Conservation (phyloP, 64 coral and sea anemone species). For the Dendrophyllia cribrosa region DNA sequence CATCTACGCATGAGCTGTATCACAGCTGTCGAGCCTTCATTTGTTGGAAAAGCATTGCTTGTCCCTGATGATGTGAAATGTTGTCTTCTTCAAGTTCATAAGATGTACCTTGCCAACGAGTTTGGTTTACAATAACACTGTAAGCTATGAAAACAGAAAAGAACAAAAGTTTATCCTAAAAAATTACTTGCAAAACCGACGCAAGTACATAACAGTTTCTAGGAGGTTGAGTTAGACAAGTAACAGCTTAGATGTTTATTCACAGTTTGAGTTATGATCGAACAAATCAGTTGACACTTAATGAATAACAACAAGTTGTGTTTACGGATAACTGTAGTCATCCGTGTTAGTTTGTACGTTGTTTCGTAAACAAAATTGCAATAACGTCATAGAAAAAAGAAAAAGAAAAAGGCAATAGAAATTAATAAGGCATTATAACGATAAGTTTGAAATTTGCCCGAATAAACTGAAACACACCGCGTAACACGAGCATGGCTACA, state of each 20-base stretch:
- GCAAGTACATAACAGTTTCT: constrained; percentile 36
- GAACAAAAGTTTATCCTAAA: constrained; percentile 29
- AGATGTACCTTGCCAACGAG: background rate
- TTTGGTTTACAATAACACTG: constrained; percentile 24
- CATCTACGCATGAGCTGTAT: constrained; percentile 21
- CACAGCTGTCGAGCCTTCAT: constrained; percentile 18
- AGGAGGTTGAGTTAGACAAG: constrained; percentile 22
- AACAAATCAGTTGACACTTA: too few species aligned
- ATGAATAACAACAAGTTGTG: too few species aligned
- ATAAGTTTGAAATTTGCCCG: constrained; percentile 28
- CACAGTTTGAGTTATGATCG: background rate
- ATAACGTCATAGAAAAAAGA: constrained; percentile 31
- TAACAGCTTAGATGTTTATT: background rate
- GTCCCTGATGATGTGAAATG: background rate
- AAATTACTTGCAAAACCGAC: constrained; percentile 1
- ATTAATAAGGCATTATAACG: constrained; percentile 17
- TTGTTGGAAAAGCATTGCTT: constrained; percentile 8
- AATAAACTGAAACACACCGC: background rate
- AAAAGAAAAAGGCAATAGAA: background rate
- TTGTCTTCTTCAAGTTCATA: constrained; percentile 18
- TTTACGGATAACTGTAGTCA: too few species aligned
- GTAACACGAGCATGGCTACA: too few species aligned
- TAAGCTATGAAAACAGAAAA: constrained; percentile 1
- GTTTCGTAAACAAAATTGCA: background rate
- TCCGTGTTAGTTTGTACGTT: too few species aligned